A percentile compares a stretch with the other conserved stretches of the same genome.
Conservation (phyloP, 92 coral and sea anemone species). For the Parazoanthus darwini region DNA sequence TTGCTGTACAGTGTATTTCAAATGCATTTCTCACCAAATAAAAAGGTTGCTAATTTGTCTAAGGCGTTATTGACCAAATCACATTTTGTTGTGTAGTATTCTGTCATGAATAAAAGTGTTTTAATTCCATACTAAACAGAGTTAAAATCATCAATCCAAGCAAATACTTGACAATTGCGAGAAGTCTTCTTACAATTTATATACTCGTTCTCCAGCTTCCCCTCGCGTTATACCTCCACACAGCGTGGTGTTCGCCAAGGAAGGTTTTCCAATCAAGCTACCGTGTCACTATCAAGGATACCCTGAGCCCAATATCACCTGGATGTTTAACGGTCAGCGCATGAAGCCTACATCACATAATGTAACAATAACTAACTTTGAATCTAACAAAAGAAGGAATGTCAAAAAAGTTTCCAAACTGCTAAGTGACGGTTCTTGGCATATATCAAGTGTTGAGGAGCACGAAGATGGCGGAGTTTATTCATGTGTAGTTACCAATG, state of each 20-base stretch:
- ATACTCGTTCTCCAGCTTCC: background rate
- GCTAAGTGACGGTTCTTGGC: conserved; percentile 19
- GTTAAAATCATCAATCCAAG: too few species aligned
- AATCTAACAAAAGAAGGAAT: background rate
- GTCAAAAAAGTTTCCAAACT: background rate
- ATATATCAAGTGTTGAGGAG: conserved; percentile 18
- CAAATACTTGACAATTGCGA: background rate
- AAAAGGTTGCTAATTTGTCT: too few species aligned
- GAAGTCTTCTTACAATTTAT: background rate
- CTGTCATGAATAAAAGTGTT: background rate
- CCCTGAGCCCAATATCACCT: conserved; percentile 34
- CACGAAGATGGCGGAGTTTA: background rate
- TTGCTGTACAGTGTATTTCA: too few species aligned
- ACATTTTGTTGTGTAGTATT: too few species aligned
- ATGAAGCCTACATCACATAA: background rate
- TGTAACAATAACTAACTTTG: background rate
- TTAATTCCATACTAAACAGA: background rate
- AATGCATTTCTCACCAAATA: too few species aligned
- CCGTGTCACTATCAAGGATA: conserved; percentile 17
- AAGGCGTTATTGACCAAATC: too few species aligned
- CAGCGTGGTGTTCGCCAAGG: background rate
- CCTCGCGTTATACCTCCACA: background rate
- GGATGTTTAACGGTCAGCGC: conserved; percentile 22
- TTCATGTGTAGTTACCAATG: conserved; percentile 11
- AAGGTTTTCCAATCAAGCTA: conserved; percentile 5